Base-by-base conservation (phyloP, 2,888 invertebrate genomes). In the Muschampia plurimacula region DNA sequence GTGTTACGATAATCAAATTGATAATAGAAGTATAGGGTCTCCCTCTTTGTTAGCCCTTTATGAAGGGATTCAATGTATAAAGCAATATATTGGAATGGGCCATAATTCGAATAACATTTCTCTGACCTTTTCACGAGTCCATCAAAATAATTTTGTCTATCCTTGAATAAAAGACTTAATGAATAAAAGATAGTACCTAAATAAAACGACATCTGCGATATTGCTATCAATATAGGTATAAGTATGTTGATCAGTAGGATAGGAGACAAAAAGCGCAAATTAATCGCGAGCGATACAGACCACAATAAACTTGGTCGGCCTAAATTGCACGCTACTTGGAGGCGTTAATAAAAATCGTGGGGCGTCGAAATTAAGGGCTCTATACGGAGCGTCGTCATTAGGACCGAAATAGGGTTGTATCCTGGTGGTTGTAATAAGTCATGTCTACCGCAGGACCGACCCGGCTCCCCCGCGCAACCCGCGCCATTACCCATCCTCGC, bases 371-470 rank as follows among this genome's bases (percentile, higher is more conserved):
- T 93, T 91, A 93, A 93, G 93, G 92, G 85, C 84, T 85, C 86
- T 89, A 86, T 86, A 89, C 89, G 87, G 82, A 89, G 89, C 89
- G 86, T 87, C 87, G 90, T 93, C 92, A 93, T 94, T 94, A 93
- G 91, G 92, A 84, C 86, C 88, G 88, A 88, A 93, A 92, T 92
- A 91, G 92, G 93, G 92, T 93, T 92, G 93, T 93, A 90, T 93
- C 91, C 89, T 91, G 89, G 89, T 88, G 89, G 89, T 88, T 82
- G 91, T 89, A 92, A 93, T 93, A 93, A 93, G 93, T 93, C 92
- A 93, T 93, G 93, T 93, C 93, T 89, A 89, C 86, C 88, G 87
- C 92, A 92, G 92, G 87, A 86, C 74, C 74, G 76, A 75, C 84
- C 84, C 85, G 81, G 55, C 9, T 10, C 78, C 82, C 79, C 81